Base-by-base conservation (phyloP, 2,888 invertebrate genomes). In the Labia minor region DNA sequence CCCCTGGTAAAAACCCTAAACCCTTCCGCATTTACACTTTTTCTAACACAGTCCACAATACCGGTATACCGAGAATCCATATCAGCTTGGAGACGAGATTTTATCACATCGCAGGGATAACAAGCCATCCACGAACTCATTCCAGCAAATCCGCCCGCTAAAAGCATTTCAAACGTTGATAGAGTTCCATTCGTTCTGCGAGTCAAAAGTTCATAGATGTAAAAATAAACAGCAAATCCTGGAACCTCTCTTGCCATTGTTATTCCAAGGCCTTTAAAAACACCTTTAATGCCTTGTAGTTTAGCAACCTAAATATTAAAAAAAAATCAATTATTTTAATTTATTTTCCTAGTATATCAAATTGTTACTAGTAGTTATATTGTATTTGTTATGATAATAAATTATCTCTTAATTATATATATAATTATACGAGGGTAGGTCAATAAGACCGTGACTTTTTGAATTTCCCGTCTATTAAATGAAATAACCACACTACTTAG, bases 51-150 rank as follows among this genome's bases (percentile, higher is more conserved):
- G 76, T 95, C 90, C 74, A 84, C 76, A 11, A 88, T 83, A 3
- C 87, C 86, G 37, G 77, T 75, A 76, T 92, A 94, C 72, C 33
- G 33, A 8, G 6, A 6, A 6, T 33, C 33, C 33, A 33, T 33
- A 33, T 90, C 90, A 0, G 87, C 87, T 78, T 96, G 95, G 66
- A 92, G 78, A 66, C 94, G 82, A 0, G 95, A 90, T 77, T 96
- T 97, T 19, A 96, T 81, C 1, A 95, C 90, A 78, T 97, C 96
- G 3, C 92, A 78, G 0, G 96, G 96, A 76, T 95, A 96, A 61
- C 89, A 84, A 61, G 89, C 74, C 1, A 90, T 74, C 96, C 96
- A 96, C 1, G 95, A 95, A 1, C 85, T 76, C 37, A 88, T 85
- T 1, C 96, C 96, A 0, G 95, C 93, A 1, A 86, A 72, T 1